Conservation (phyloP, 1,140 invertebrate genomes). For the Drosophila insularis region DNA sequence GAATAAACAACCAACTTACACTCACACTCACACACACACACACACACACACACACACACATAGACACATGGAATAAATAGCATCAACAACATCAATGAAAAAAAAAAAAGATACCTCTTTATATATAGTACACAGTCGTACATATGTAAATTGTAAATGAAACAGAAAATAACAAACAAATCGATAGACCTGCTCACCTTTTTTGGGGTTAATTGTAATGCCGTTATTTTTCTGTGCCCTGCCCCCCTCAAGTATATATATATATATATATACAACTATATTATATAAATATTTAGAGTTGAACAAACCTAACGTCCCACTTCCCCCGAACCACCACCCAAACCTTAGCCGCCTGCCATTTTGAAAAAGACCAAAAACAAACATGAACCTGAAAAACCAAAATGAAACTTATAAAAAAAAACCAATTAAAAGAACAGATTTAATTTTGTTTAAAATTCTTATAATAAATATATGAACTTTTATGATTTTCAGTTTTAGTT, state of each 20-base stretch:
- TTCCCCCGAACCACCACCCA: too few relatives aligned
- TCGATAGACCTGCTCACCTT: constrained; percentile 42
- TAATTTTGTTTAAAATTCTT: constrained; percentile 9
- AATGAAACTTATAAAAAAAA: constrained; percentile 14
- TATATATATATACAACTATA: constrained; percentile 26
- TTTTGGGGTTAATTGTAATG: constrained; percentile 57
- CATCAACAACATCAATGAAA: constrained; percentile 22
- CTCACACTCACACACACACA: constrained; percentile 46
- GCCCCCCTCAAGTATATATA: constrained; percentile 14
- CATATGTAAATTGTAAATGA: constrained; percentile 63
- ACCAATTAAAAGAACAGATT: constrained; percentile 17
- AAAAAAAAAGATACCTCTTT: constrained; percentile 8
- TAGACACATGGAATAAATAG: constrained; percentile 37
- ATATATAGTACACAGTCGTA: constrained; percentile 26
- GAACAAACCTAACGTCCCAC: not conserved
- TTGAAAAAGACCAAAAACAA: not conserved
- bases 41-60: constrained; percentile 16
- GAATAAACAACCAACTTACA: too few relatives aligned
- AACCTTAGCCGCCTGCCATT: constrained; percentile 31
- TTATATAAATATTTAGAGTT: constrained; percentile 49
- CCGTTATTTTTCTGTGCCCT: not conserved
- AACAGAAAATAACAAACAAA: constrained; percentile 39
- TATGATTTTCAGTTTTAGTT: constrained; percentile 33
- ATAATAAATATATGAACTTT: not conserved
- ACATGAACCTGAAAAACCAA: too few relatives aligned